Conservation (phyloP, 2,888 invertebrate genomes). For the Parthenolecanium corni region DNA sequence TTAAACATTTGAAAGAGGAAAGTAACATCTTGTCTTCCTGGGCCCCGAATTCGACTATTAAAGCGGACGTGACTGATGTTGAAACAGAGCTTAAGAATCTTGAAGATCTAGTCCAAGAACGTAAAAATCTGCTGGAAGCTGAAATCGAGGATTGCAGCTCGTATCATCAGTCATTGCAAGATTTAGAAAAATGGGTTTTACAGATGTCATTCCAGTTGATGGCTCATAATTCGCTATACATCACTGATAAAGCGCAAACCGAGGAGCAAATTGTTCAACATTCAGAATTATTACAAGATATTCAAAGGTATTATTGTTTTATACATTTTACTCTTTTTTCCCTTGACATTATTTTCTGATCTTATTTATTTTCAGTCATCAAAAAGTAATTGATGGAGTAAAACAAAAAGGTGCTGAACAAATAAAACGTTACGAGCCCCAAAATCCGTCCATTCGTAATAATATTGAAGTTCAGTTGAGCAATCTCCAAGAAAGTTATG, state of each 20-base stretch:
- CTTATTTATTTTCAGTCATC: conserved; percentile 45
- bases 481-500: conserved; percentile 88
- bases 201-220: conserved; percentile 90
- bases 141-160: conserved; percentile 75
- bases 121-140: conserved; percentile 47
- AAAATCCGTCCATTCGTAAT: conserved; percentile 59
- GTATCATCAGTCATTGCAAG: conserved; percentile 81
- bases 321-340: not conserved
- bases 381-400: conserved; percentile 65
- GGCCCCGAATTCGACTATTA: conserved; percentile 53
- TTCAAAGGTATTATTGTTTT: conserved; percentile 35
- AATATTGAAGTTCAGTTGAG: conserved; percentile 73
- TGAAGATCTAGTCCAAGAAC: conserved; percentile 50
- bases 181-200: conserved; percentile 88
- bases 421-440: conserved; percentile 63
- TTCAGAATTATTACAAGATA: conserved; percentile 55
- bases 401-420: conserved; percentile 73
- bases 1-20: conserved; percentile 62
- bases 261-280: conserved; percentile 85
- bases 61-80: conserved; percentile 56
- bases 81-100: conserved; percentile 59
- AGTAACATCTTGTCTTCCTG: conserved; percentile 62
- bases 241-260: conserved; percentile 81
- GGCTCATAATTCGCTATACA: conserved; percentile 89
- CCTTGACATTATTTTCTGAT: not conserved